phyloP scores from a whole-genome alignment of 1,140 invertebrate genomes.

The Ectropis grisescens region DNA sequence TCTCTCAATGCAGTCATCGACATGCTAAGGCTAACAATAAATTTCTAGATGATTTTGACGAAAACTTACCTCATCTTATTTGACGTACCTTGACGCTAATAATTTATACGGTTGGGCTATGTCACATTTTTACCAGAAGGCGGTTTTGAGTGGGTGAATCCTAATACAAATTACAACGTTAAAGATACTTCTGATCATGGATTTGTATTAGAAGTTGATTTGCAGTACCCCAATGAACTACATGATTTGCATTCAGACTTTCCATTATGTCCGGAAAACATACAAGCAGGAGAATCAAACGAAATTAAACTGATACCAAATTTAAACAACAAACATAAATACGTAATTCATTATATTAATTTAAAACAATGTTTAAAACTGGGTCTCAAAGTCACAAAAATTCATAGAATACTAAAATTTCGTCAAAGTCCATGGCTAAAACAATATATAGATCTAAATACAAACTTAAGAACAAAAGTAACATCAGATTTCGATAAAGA shows the following conservation, averaged over 20 bases:
- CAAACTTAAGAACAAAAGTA: conserved; percentile 31
- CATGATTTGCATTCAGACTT: conserved; percentile 69
- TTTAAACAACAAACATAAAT: conserved; percentile 45
- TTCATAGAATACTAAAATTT: conserved; percentile 68
- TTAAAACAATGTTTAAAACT: conserved; percentile 61
- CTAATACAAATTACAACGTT: conserved; percentile 29
- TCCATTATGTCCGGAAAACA: conserved; percentile 57
- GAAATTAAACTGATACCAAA: conserved; percentile 37
- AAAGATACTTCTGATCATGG: conserved; percentile 18
- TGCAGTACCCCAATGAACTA: conserved; percentile 34
- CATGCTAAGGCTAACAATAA: conserved; percentile 60
- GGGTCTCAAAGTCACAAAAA: conserved; percentile 59
- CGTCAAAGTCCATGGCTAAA: conserved; percentile 64
- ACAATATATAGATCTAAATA: conserved; percentile 63
- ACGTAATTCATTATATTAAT: conserved; percentile 66
- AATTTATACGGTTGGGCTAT: conserved; percentile 71
- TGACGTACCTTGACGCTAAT: conserved; percentile 68
- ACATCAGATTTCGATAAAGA: conserved; percentile 67
- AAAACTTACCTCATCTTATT: conserved; percentile 27
- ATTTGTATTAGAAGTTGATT: conserved; percentile 68
- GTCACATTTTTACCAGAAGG: conserved; percentile 45
- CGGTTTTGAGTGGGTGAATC: not conserved
- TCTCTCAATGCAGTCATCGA: conserved; percentile 39
- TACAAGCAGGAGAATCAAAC: conserved; percentile 12
- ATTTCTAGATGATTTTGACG: conserved; percentile 56